phyloP scores from a whole-genome alignment of 2,888 invertebrate species.

The Cylloceria caligata region DNA sequence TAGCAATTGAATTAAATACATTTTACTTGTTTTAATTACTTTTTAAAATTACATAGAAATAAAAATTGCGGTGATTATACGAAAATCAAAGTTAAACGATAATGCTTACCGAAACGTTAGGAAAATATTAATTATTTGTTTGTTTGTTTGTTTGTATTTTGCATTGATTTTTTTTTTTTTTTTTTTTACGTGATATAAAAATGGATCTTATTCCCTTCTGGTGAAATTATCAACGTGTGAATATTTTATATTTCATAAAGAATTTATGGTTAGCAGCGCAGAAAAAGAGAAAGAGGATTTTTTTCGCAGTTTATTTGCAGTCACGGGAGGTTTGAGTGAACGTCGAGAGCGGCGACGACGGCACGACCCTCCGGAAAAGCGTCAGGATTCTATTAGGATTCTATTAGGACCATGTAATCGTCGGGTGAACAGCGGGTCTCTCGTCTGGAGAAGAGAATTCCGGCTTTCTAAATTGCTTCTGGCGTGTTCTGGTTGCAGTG shows the following conservation, averaged over 20 bases:
- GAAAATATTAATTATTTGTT: too few species aligned
- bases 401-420: conserved; percentile 63
- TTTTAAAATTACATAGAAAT: too few species aligned
- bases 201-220: not conserved
- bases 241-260: conserved; percentile 37
- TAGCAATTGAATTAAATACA: too few species aligned
- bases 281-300: not conserved
- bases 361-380: conserved; percentile 54
- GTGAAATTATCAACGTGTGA: not conserved
- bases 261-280: conserved; percentile 28
- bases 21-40: too few species aligned
- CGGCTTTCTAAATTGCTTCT: conserved; percentile 64
- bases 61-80: too few species aligned
- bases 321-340: conserved; percentile 14
- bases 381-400: conserved; percentile 63
- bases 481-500: conserved; percentile 29
- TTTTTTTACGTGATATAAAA: not conserved
- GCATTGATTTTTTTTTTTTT: not conserved
- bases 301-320: conserved; percentile 34
- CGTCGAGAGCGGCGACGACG: not conserved
- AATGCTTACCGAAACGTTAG: too few species aligned
- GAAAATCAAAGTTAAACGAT: too few species aligned
- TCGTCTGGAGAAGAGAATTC: conserved; percentile 55
- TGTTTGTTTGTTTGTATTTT: not conserved
- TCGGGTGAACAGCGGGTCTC: conserved; percentile 20